A percentile compares a stretch with the other conserved stretches of the same genome.
These are phyloP conservation scores for Bufo bufo DNA, from an alignment of 2,113 vertebrate species.

Conservation along the genomic window DNA sequence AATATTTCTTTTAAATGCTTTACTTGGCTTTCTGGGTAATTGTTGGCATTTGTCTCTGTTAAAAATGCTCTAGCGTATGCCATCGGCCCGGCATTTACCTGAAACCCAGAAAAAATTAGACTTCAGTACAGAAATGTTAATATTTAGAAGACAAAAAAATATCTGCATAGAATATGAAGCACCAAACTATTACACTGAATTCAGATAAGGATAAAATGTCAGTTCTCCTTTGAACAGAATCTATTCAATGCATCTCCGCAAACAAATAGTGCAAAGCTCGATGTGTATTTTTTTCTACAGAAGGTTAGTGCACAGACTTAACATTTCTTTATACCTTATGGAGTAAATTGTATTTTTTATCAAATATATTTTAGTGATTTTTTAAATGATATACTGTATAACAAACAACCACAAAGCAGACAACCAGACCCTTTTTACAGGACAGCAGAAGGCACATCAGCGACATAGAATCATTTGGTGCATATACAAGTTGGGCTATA, in stretches of 20 bases:
- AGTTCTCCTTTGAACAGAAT: neutral
- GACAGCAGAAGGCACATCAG: no score
- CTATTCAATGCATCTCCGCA: neutral
- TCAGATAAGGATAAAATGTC: slow-evolving; percentile 1
- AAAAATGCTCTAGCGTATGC: slow-evolving; percentile 95
- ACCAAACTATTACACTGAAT: neutral
- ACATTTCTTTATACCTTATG: neutral
- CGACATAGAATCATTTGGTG: no score
- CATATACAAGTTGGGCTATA: no score
- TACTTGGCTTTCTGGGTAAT: slow-evolving; percentile 97
- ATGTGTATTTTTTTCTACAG: neutral
- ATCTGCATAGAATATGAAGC: neutral
- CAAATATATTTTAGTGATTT: no score
- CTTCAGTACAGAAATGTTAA: neutral
- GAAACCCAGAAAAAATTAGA: neutral
- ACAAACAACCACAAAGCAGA: no score
- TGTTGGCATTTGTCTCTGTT: slow-evolving; percentile 96
- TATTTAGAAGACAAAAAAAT: neutral
- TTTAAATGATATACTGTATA: no score
- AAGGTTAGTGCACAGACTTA: neutral
- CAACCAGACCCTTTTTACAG: no score
- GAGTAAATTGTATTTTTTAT: no score
- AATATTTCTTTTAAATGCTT: slow-evolving; percentile 97
- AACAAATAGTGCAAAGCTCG: neutral
- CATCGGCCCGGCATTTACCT: slow-evolving; percentile 98